Evolutionary conservation across 2,113 vertebrate species (phyloP).

Genomic region (Turdus rufiventris): DNA sequence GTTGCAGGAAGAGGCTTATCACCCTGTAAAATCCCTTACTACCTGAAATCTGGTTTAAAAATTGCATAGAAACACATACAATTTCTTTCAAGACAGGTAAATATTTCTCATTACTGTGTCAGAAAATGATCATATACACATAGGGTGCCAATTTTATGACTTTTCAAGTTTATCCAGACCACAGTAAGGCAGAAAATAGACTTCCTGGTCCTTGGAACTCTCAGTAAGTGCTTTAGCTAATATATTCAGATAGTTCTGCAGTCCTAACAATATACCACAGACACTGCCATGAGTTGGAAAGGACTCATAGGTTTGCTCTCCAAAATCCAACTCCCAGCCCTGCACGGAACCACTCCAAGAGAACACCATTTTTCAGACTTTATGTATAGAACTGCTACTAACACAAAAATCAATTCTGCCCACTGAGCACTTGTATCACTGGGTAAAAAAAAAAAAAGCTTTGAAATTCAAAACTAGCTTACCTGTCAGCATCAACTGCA

Average conservation of each 20-base stretch:
- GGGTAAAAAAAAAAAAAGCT: neutral
- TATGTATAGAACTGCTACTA: neutral
- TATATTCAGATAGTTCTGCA: neutral
- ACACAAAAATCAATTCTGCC: neutral
- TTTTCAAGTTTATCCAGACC: neutral
- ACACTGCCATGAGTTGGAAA: neutral
- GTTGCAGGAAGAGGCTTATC: neutral
- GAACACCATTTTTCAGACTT: neutral
- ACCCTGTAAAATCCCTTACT: neutral
- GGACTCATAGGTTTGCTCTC: neutral
- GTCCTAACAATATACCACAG: neutral
- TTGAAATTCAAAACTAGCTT: neutral
- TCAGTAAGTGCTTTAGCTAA: neutral
- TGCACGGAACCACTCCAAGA: neutral
- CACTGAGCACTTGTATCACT: neutral
- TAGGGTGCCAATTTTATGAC: neutral
- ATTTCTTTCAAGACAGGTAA: neutral
- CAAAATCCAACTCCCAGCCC: neutral
- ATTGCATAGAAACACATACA: neutral
- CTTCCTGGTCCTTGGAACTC: neutral
- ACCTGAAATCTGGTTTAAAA: neutral
- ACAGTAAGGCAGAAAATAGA: neutral
- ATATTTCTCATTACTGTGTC: neutral
- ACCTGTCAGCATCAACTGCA: conserved; percentile 63
- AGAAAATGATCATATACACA: neutral